Percentiles rank a stretch among this genome's conserved stretches.
phyloP scores from a whole-genome alignment of 2,888 invertebrate species.

The Euzophera pinguis region DNA sequence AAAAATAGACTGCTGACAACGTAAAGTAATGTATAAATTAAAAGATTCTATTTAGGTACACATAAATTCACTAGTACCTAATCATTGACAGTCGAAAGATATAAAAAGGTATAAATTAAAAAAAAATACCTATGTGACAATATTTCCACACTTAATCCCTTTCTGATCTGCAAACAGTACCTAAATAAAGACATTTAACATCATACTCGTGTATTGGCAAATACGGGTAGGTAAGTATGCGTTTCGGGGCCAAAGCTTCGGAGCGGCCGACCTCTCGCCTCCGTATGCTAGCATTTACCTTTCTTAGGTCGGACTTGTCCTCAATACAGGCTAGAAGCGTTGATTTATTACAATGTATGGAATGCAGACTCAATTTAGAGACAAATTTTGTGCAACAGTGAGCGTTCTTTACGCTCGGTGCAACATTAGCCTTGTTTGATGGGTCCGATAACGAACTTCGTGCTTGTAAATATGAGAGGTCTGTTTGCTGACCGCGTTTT shows the following conservation, averaged over 20 bases:
- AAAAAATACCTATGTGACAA: conserved; percentile 25
- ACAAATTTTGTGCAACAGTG: conserved; percentile 52
- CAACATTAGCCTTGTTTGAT: conserved; percentile 38
- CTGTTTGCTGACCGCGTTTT: neutral
- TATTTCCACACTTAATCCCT: conserved; percentile 1
- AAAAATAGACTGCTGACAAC: too few relatives aligned
- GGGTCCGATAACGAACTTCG: conserved; percentile 14
- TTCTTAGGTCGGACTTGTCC: conserved; percentile 75
- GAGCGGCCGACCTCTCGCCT: conserved; percentile 72
- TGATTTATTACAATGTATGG: conserved; percentile 70
- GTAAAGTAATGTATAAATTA: too few relatives aligned
- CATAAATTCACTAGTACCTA: neutral
- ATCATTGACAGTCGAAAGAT: neutral
- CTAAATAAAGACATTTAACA: conserved; percentile 27
- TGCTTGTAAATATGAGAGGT: neutral
- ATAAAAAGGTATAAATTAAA: conserved; percentile 10
- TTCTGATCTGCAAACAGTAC: conserved; percentile 14
- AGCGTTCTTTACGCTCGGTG: conserved; percentile 34
- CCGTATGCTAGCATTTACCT: conserved; percentile 64
- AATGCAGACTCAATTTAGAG: conserved; percentile 60
- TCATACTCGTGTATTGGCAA: conserved; percentile 51
- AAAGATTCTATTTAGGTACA: too few relatives aligned
- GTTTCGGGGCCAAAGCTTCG: conserved; percentile 68
- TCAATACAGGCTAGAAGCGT: conserved; percentile 67
- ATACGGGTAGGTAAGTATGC: conserved; percentile 47